Conservation (phyloP, 92 coral and sea anemone genomes). For the Epizoanthus scotinus region DNA sequence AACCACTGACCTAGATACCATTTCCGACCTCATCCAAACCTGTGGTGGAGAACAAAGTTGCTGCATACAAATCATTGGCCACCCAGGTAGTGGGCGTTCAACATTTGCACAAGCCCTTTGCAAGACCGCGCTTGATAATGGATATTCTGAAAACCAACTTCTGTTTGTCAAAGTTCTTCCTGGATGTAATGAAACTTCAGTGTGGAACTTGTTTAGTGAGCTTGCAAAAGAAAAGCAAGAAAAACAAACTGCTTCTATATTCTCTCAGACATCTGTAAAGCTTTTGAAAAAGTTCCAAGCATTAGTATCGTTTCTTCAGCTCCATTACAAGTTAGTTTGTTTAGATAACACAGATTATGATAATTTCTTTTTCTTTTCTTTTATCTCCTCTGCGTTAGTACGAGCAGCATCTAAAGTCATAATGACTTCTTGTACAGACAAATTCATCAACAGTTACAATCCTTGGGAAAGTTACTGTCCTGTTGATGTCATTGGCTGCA, state of each 20-base stretch:
- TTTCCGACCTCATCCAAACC: neutral
- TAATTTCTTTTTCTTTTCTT: slow-evolving; percentile 47
- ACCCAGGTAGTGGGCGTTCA: slow-evolving; percentile 90
- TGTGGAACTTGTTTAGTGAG: slow-evolving; percentile 70
- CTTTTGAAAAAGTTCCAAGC: slow-evolving; percentile 50
- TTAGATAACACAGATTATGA: slow-evolving; percentile 68
- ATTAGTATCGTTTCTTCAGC: slow-evolving; percentile 44
- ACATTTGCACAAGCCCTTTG: slow-evolving; percentile 66
- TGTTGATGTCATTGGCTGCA: slow-evolving; percentile 53
- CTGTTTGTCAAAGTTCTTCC: slow-evolving; percentile 52
- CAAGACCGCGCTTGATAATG: slow-evolving; percentile 40
- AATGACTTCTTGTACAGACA: slow-evolving; percentile 18
- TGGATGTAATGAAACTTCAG: slow-evolving; percentile 51
- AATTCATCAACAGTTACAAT: neutral
- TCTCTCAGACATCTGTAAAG: slow-evolving; percentile 56
- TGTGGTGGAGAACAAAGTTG: slow-evolving; percentile 16
- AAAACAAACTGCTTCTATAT: slow-evolving; percentile 56
- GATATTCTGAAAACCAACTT: slow-evolving; percentile 46
- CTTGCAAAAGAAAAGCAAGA: slow-evolving; percentile 67
- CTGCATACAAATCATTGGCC: slow-evolving; percentile 54
- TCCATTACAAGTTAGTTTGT: slow-evolving; percentile 70
- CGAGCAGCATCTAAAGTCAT: slow-evolving; percentile 43
- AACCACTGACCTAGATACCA: neutral
- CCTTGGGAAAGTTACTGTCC: slow-evolving; percentile 11
- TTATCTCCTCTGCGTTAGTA: slow-evolving; percentile 52